Evolutionary conservation across 2,797 vertebrate genomes (phyloP), one percentile per base, ranked within the genome.

Genomic region (Peromyscus melanophrys): DNA sequence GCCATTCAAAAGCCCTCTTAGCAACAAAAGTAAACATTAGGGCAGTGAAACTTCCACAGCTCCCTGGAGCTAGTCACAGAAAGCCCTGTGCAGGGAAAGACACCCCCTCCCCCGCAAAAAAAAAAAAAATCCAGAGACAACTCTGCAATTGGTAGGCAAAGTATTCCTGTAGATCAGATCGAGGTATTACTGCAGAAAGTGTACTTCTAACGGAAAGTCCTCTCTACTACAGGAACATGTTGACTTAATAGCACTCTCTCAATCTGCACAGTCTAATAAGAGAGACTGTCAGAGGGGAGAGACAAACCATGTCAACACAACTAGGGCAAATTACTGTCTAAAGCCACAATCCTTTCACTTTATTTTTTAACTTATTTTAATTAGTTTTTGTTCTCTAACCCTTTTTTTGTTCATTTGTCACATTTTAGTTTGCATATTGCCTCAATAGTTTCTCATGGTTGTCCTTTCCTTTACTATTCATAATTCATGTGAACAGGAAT

Each of bases 351-450:
- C 9, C 17, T 49, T 86, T n/a, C 31, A 49, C 67, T 85, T 85
- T 37, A 86, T 86, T 86, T 86, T 86, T n/a, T 12, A 49, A 43
- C 43, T 14, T 55, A 9, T 89, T 34, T 75, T 92, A 34, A 83
- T 43, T 83, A 57, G 17, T 46, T 31, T 69, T 25, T 16, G 6
- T 25, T 61, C 3, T 43, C 29, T 67, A 7, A 57, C 17, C 55
- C 49, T 3, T 12, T 55, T 14, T 34, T 67, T 86, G 19, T 27
- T 52, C 12, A 52, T 14, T n/a, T 85, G 31, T 14, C 49, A 6
- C 49, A 65, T 16, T 52, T 69, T 37, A 86, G 27, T 52, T 49
- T 69, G 29, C 52, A 52, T 69, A 25, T 52, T 52, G 31, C 21
- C 46, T 65, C 12, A 86, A n/a, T 16, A 8, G 46, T n/a, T 52